Evolutionary conservation across 2,113 vertebrate species (phyloP), one percentile per base, ranked within the genome.

Genomic region (Sinocyclocheilus maitianheensis): DNA sequence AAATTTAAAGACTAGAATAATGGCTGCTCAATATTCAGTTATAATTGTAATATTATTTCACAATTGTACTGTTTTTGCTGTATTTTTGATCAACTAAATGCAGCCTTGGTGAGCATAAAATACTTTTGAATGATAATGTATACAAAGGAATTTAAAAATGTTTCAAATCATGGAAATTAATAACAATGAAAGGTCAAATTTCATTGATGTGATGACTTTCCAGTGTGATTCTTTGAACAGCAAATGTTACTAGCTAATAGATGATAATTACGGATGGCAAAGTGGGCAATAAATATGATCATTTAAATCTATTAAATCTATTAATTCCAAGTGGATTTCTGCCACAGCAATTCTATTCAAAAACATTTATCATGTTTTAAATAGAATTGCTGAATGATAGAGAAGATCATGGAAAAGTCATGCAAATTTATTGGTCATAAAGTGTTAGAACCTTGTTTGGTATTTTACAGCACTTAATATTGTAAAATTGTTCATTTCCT

Each of bases 401-500:
- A 26, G 22, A 48, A 75, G 12, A 22, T 48, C 72, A 75, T 48
- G 22, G 5, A 75, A 75, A 24, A 48, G 72, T 75, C 43, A 48
- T 75, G 43, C 12, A 75, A 75, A 14, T 46, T 7, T 5, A 48
- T 75, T 75, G 22, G 22, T 30, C 24, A 30, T 55, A 20, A 34
- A 55, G n/a, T 30, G 14, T 77, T 77, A 51, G 22, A 77, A 53
- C 74, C 46, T 77, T 77, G n/a, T 76, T 76, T 53, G 43, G 43
- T 46, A 51, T 76, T 74, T 46, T 74, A 74, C 37, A 46, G 37
- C 37, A 74, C 37, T 46, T 12, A 77, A 77, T 55, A 51, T 55
- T 55, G 26, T 77, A 77, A 77, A 74, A 83, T 34, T 72, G 81
- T 83, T 69, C 0, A 82, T 69, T 72, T 83, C 46, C 67, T 83